Percentiles rank a stretch among this genome's conserved stretches.
Conservation (phyloP, 2,888 invertebrate species). For the Lagria hirta region DNA sequence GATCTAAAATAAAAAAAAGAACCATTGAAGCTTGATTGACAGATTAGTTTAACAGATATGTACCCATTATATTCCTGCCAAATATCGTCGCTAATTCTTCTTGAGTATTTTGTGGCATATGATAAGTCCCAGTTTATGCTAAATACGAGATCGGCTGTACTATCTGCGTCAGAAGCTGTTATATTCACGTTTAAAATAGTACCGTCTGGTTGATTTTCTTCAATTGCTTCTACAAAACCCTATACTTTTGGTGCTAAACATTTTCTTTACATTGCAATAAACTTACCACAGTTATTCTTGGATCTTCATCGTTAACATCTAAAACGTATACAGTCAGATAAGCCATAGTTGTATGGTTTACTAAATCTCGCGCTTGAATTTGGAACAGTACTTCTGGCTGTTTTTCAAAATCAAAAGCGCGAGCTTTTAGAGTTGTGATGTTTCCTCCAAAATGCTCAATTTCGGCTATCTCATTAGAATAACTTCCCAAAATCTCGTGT, state of each 20-base stretch:
- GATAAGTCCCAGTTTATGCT: conserved; percentile 62
- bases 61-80: conserved; percentile 40
- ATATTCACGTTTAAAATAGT: conserved; percentile 53
- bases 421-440: conserved; percentile 58
- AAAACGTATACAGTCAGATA: conserved; percentile 62
- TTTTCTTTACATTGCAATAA: too few relatives aligned
- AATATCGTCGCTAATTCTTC: conserved; percentile 46
- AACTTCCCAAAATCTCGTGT: conserved; percentile 59
- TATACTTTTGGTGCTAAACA: too few relatives aligned
- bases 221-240: too few relatives aligned
- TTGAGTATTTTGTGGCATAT: conserved; percentile 62
- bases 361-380: conserved; percentile 51
- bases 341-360: conserved; percentile 57
- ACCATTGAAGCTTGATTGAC: too few relatives aligned
- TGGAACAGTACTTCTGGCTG: conserved; percentile 59
- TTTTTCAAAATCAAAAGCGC: conserved; percentile 65
- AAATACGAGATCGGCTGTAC: conserved; percentile 59
- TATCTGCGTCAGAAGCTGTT: conserved; percentile 62
- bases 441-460: conserved; percentile 61
- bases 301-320: conserved; percentile 75
- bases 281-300: conserved; percentile 63
- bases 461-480: conserved; percentile 35
- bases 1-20: conserved; percentile 45
- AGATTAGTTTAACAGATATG: too few relatives aligned
- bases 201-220: conserved; percentile 59